These are phyloP conservation scores for Penaeus japonicus DNA, from an alignment of 1,140 invertebrate species.

Conservation along the genomic window DNA sequence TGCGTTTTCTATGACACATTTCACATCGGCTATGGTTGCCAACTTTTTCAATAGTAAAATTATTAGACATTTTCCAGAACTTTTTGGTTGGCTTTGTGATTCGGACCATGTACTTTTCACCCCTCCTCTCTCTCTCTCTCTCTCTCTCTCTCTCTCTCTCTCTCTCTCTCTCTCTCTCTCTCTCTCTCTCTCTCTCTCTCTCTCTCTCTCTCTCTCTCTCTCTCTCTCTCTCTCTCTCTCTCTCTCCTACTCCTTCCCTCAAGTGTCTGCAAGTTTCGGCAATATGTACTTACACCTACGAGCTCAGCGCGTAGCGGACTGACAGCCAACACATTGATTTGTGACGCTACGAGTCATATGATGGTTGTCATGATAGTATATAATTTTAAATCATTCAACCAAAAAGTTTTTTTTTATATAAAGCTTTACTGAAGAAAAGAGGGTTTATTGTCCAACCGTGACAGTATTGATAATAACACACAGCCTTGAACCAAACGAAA, in stretches of 20 bases:
- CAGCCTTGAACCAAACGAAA: not conserved
- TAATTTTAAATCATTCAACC: not conserved
- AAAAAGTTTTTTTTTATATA: not conserved
- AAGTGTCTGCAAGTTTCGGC: not conserved
- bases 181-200: no score
- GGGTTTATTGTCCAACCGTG: no score
- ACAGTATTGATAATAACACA: no score
- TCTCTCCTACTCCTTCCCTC: not conserved
- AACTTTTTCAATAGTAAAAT: no score
- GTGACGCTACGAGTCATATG: conserved; percentile 32
- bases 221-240: not conserved
- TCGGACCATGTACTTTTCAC: no score
- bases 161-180: no score
- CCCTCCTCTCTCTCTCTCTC: no score
- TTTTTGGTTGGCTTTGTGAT: no score
- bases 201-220: not conserved
- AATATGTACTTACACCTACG: not conserved
- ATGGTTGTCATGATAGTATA: conserved; percentile 29
- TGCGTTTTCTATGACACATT: not conserved
- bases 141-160: no score
- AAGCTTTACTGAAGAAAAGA: no score
- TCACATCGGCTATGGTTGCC: no score
- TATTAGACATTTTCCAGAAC: no score
- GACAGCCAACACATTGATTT: conserved; percentile 49
- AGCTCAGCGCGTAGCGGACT: not conserved